Percentiles rank a stretch among this genome's conserved stretches.
phyloP scores from a whole-genome alignment of 2,888 invertebrate species.

The Yponomeuta malinellus region DNA sequence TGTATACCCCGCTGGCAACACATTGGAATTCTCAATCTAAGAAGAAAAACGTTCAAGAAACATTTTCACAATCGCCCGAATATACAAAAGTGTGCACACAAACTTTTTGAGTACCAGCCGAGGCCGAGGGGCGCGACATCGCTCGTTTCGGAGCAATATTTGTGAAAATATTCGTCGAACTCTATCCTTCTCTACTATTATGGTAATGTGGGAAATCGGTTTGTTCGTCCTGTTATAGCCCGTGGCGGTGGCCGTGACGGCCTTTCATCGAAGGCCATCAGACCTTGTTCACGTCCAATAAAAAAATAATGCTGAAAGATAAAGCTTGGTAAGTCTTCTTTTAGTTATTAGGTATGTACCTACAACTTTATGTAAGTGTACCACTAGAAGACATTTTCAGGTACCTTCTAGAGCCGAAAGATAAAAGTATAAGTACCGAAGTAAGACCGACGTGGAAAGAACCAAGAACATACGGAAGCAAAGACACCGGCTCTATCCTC shows the following conservation, averaged over 20 bases:
- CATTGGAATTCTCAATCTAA: background rate
- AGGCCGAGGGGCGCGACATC: constrained; percentile 28
- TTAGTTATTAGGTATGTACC: too few species aligned
- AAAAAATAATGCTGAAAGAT: background rate
- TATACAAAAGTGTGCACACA: constrained; percentile 7
- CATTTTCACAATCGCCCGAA: constrained; percentile 3
- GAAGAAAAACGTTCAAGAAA: background rate
- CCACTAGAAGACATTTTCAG: too few species aligned
- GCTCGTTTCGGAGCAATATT: constrained; percentile 53
- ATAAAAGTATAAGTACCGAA: too few species aligned
- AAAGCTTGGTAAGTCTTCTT: background rate
- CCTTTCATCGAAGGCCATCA: background rate
- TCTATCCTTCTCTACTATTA: constrained; percentile 27
- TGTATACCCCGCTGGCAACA: background rate
- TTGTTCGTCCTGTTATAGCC: background rate
- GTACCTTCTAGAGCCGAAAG: too few species aligned
- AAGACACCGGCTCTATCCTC: background rate
- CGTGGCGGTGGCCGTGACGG: background rate
- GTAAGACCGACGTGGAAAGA: too few species aligned
- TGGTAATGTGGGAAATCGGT: constrained; percentile 6
- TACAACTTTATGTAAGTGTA: too few species aligned
- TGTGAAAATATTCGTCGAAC: constrained; percentile 51
- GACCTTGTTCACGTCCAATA: background rate
- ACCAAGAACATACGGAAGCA: background rate
- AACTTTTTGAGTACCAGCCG: constrained; percentile 3